Conservation (phyloP, 2,113 vertebrate species). For the Grallaria varia region DNA sequence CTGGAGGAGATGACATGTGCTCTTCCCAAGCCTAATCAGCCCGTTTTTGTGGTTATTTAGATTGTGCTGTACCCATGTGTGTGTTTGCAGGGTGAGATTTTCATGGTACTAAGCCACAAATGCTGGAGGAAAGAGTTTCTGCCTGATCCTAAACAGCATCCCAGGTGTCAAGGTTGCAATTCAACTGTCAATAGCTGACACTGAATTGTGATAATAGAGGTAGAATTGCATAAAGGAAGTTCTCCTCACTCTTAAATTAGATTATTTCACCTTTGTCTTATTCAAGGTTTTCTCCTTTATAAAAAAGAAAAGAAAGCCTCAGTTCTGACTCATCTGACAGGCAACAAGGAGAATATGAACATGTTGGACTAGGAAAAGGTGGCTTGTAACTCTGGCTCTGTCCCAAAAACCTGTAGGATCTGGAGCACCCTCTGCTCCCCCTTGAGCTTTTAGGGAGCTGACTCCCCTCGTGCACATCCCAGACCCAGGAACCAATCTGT, state of each 20-base stretch:
- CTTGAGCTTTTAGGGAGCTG: background rate
- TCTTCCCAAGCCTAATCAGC: background rate
- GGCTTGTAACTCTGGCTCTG: background rate
- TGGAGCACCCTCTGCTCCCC: background rate
- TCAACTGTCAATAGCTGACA: background rate
- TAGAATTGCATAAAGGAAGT: background rate
- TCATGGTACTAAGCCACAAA: background rate
- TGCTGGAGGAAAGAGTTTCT: background rate
- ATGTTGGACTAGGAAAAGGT: background rate
- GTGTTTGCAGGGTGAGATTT: background rate
- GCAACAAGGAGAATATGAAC: background rate
- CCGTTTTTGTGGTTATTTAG: background rate
- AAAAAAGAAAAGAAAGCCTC: background rate
- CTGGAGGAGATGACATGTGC: accelerated
- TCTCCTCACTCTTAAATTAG: constrained; percentile 29
- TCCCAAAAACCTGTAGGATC: background rate
- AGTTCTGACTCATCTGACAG: background rate
- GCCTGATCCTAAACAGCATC: background rate
- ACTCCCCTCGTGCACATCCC: background rate
- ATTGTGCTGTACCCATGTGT: background rate
- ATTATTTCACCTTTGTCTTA: constrained; percentile 41
- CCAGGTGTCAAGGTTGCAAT: background rate
- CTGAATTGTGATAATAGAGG: constrained; percentile 1
- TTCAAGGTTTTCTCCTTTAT: background rate
- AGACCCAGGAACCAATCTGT: background rate